A percentile compares a stretch with the other conserved stretches of the same genome.
These are phyloP conservation scores for Crotalus tigris DNA, from an alignment of 2,113 vertebrate species.

Conservation along the genomic window DNA sequence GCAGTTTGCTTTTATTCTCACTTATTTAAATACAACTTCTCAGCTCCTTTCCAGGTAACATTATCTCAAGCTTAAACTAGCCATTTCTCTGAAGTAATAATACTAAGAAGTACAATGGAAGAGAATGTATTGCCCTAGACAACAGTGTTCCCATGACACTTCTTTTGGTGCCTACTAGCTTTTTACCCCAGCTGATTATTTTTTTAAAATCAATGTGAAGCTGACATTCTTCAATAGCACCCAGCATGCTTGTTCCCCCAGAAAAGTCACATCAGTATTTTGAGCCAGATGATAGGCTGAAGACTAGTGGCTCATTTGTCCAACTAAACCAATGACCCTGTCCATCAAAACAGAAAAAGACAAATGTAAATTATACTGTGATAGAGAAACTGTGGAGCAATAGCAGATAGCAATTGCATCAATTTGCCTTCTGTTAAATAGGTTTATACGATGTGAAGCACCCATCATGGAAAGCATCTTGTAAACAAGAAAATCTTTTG, in stretches of 20 bases:
- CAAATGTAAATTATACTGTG: background rate
- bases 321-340: background rate
- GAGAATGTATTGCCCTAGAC: background rate
- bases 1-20: background rate
- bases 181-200: background rate
- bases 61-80: background rate
- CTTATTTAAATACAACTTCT: background rate
- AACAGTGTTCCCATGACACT: background rate
- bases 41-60: background rate
- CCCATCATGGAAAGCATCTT: background rate
- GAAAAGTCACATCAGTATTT: background rate
- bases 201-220: background rate
- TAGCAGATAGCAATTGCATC: background rate
- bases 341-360: background rate
- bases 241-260: background rate
- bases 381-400: background rate
- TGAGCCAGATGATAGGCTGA: background rate
- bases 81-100: background rate
- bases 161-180: background rate
- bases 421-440: background rate
- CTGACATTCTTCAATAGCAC: background rate
- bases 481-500: background rate
- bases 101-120: background rate
- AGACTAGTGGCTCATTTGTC: background rate
- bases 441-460: background rate